Base-by-base conservation (phyloP, 2,888 invertebrate species). In the Ommatoiulus sabulosus region DNA sequence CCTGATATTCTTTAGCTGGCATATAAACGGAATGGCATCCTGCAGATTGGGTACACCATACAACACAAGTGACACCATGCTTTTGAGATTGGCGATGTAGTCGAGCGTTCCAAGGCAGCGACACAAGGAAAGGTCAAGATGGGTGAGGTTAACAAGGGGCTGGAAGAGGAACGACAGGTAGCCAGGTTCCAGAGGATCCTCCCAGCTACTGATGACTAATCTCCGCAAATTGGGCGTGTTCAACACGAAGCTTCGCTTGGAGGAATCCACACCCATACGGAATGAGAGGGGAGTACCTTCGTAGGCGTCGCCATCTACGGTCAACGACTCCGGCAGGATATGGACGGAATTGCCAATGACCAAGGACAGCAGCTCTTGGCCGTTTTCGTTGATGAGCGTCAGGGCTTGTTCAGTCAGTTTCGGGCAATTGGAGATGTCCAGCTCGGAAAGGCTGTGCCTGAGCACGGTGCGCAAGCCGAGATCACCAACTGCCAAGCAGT, bases 371-470 rank as follows among this genome's bases (percentile, higher is more conserved):
- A 97, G 93, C 91, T 95, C 95, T 90, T 94, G 94, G 63, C 96
- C 95, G 92, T 95, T 94, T 89, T 93, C 93, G 90, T 96, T 96
- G 87, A 97, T 94, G 89, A 94, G 93, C 89, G 95, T 94, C 90
- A 97, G 94, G 43, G 95, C 94, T 43, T 93, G 92, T 84, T 94
- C 93, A 0, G 95, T 95, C 85, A 97, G 93, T 90, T 94, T 94
- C 90, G 94, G 94, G 92, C 97, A 97, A 91, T 96, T 95, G 89
- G 95, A 94, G 90, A 98, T 93, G 90, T 97, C 96, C 87, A 98
- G 93, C 90, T 96, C 95, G 17, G 94, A 93, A 72, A 97, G 94
- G 90, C 95, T 95, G 92, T 97, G 97, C 87, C 94, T 94, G 92
- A 96, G 93, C 20, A 98, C 93, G 88, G 94, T 94, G 90, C 94